Base-by-base conservation (phyloP, 2,888 invertebrate species). In the Coenonympha glycerion region DNA sequence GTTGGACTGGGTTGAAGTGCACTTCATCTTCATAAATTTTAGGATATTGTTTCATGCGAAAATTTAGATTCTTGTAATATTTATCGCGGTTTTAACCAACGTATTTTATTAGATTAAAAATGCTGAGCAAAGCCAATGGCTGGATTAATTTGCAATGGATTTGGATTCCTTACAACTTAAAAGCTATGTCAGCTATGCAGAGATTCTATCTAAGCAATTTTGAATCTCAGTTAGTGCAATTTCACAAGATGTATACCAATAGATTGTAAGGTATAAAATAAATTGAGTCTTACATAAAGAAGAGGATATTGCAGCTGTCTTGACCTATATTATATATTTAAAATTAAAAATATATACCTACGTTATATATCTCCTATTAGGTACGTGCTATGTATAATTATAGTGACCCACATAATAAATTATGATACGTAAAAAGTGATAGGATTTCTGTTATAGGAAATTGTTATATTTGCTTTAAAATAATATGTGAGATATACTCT, bases 11-110 rank as follows among this genome's bases (percentile, higher is more conserved):
- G 28, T 34, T 51, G 41, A 53, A 46, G 49, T 42, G 41, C 50
- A 49, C 53, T 58, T 65, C 60, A 60, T 63, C 51, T 41, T 52
- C 18, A 47, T 52, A 47, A 47, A 37, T 37, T 45, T 19, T 30
- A 22, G 39, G 8, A 39, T 39, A 36, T 36, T 36, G 21, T 19
- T 19, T 36, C n/a, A n/a, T 36, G 6, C 24, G 15, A 39, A n/a
- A n/a, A 24, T 39, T 21, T 1, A 16, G 24, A 24, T 9, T 22
- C 24, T 39, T 15, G 4, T 3, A 4, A 15, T 15, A 6, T 22
- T 37, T 19, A 22, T 21, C 15, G 13, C 5, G n/a, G 28, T 28
- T 28, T n/a, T 28, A n/a, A 9, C n/a, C n/a, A 28, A 28, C 24
- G 24, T 24, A n/a, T n/a, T n/a, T n/a, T n/a, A n/a, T n/a, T n/a